Conservation (phyloP, 35 echinoderm and acorn worm species). For the Lytechinus variegatus region DNA sequence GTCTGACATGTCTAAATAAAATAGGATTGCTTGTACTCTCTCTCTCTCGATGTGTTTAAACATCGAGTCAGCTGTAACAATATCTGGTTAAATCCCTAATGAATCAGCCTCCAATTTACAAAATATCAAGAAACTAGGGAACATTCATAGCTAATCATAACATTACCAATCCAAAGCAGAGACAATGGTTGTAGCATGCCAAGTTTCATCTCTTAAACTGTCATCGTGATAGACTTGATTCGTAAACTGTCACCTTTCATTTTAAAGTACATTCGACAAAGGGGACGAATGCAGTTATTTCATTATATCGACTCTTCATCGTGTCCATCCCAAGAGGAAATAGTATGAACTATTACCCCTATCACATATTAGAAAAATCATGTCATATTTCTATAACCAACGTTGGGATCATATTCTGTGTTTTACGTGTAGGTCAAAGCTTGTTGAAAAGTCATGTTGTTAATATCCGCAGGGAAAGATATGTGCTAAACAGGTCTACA, state of each 20-base stretch:
- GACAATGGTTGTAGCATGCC: background rate
- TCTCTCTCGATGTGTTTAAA: too few species aligned
- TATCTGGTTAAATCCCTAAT: background rate
- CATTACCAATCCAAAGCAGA: background rate
- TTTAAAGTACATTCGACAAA: background rate
- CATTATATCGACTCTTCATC: background rate
- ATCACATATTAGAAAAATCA: background rate
- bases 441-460: background rate
- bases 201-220: background rate
- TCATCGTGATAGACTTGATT: background rate
- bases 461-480: background rate
- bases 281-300: background rate
- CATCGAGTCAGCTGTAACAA: background rate
- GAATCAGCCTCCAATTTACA: conserved; percentile 10
- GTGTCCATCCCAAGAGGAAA: background rate
- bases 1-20: background rate
- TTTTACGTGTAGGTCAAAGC: background rate
- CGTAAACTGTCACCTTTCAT: background rate
- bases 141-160: background rate
- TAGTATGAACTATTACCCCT: background rate
- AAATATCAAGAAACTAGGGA: background rate
- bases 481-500: background rate
- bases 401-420: background rate
- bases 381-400: background rate
- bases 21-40: too few species aligned